Base-by-base conservation (phyloP, 2,113 vertebrate genomes). In the Boleophthalmus pectinirostris region DNA sequence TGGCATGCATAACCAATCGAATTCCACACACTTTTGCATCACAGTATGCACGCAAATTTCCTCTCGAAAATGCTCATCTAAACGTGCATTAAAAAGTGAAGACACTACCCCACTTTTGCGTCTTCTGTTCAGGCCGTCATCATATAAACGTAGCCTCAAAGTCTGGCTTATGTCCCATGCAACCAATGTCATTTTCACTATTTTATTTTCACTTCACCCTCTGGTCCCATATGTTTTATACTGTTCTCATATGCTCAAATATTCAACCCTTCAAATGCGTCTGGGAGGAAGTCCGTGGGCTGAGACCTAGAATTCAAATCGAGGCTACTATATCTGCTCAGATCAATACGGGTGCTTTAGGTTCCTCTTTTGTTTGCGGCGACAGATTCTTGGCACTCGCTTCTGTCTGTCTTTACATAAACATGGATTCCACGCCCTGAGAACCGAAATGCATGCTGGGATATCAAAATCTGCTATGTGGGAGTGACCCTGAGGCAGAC, bases 271-370 rank as follows among this genome's bases (percentile, higher is more conserved):
- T n/a, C 74, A 77, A 45, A 8, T 33, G 71, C 15, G 10, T 72
- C 33, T 43, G 58, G 66, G 63, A 72, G 25, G 53, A 79, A 68
- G 73, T 64, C 70, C 68, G 79, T 80, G 82, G 81, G 83, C 79
- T 82, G 65, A 80, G 83, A 80, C 86, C 81, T 74, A 80, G 72
- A 88, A 83, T 85, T 66, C 66, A 67, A 85, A 78, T 76, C 69
- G 69, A 75, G 57, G 51, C 16, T 5, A 45, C 51, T 69, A 63
- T 72, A 81, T 82, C 77, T 74, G 38, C 74, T 82, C 75, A 69
- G 72, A 88, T 85, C 83, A 79, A 84, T 85, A 82, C 51, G 47
- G 65, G 77, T 72, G 69, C 69, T 49, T 57, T 49, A 20, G 53
- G 65, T 0, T 24, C 67, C 3, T 54, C 63, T 79, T 29, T 81